Percentiles rank a stretch among this genome's conserved stretches.
phyloP scores from a whole-genome alignment of 2,888 invertebrate species.

The Phyllotreta cruciferae region DNA sequence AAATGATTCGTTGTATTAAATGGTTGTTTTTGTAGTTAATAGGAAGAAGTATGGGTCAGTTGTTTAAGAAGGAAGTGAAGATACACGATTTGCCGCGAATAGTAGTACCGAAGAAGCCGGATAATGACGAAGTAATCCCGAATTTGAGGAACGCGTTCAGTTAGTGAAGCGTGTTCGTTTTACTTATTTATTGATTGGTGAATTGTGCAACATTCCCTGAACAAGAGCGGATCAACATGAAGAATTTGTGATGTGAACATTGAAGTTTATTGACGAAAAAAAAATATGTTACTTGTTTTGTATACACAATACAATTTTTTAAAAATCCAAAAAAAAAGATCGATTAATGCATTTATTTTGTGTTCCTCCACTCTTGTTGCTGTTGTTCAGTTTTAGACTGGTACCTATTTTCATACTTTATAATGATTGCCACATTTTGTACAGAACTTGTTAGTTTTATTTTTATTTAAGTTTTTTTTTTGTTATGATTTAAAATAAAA shows the following conservation, averaged over 20 bases:
- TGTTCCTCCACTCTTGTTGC: background rate
- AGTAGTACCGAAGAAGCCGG: conserved; percentile 59
- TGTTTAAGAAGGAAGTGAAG: conserved; percentile 86
- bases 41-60: conserved; percentile 84
- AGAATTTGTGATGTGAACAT: background rate
- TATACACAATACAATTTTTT: too few species aligned
- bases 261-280: too few species aligned
- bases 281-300: too few species aligned
- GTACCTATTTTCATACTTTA: conserved; percentile 25
- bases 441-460: conserved; percentile 50
- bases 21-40: conserved; percentile 67
- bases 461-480: conserved; percentile 49
- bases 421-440: conserved; percentile 47
- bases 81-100: conserved; percentile 85
- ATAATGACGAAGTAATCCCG: conserved; percentile 53
- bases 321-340: too few species aligned
- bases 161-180: conserved; percentile 40
- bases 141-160: conserved; percentile 57
- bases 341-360: too few species aligned
- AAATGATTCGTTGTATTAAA: background rate
- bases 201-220: conserved; percentile 25
- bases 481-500: conserved; percentile 43
- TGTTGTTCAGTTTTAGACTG: conserved; percentile 28
- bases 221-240: conserved; percentile 7
- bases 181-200: conserved; percentile 14